These are phyloP conservation scores for Neodon shergylaensis DNA, from an alignment of 2,113 vertebrate species.

Conservation along the genomic window DNA sequence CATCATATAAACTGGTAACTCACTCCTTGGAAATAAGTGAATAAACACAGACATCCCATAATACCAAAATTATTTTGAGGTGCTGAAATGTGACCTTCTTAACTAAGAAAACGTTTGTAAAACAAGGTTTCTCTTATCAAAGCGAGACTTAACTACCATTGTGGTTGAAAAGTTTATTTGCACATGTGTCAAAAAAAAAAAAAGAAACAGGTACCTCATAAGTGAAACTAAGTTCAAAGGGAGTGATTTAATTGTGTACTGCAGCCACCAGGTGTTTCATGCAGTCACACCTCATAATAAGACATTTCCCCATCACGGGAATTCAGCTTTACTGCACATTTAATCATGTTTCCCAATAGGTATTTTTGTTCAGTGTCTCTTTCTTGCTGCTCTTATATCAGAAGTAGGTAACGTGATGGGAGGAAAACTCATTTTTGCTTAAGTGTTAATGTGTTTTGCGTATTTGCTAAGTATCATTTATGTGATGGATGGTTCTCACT, in stretches of 20 bases:
- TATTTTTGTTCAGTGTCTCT: constrained; percentile 52
- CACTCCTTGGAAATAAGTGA: background rate
- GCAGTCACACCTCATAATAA: constrained; percentile 73
- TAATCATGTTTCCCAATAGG: constrained; percentile 62
- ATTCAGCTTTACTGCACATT: constrained; percentile 63
- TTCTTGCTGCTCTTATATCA: constrained; percentile 46
- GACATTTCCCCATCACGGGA: constrained; percentile 58
- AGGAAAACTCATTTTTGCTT: constrained; percentile 66
- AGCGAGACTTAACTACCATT: background rate
- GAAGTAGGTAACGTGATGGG: constrained; percentile 50
- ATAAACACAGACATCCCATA: background rate
- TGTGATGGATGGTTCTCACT: constrained; percentile 55
- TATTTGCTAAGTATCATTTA: constrained; percentile 65
- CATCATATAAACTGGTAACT: background rate
- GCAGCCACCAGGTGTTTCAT: constrained; percentile 79
- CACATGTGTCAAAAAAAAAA: background rate
- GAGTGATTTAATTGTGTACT: constrained; percentile 70
- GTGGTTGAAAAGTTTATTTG: constrained; percentile 61
- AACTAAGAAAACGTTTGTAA: constrained; percentile 59
- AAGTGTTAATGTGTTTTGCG: constrained; percentile 76
- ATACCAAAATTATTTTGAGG: constrained; percentile 39
- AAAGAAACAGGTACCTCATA: constrained; percentile 39
- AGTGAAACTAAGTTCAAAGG: constrained; percentile 74
- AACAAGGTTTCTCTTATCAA: background rate
- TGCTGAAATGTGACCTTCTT: constrained; percentile 34